Base-by-base conservation (phyloP, 2,113 vertebrate species). In the Cynoglossus semilaevis region DNA sequence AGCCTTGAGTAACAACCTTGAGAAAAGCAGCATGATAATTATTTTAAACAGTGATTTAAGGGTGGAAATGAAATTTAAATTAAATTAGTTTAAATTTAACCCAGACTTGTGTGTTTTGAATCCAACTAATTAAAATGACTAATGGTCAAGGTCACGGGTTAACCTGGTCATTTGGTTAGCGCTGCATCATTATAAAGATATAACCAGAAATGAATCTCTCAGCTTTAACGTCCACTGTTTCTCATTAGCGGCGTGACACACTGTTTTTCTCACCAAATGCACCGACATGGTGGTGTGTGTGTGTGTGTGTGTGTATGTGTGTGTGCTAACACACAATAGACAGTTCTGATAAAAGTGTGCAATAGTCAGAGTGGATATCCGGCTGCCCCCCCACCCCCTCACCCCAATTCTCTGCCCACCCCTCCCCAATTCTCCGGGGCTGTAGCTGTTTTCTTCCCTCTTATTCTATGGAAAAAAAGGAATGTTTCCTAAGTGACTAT, bases 381-480 rank as follows among this genome's bases (percentile, higher is more conserved):
- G 73, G 74, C 70, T 58, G 61, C 65, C 76, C 73, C 79, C 78
- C 72, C 67, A 58, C 64, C 43, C 19, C 0, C 50, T 16, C 63
- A 53, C 68, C 67, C 57, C 38, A 63, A 76, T 73, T 77, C 76
- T 69, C 67, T 55, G 59, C 43, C 34, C 0, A 50, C 17, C 37
- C 61, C 60, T 58, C 47, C 54, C 36, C 67, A 71, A 58, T 58
- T 64, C 58, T 79, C 47, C 72, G 49, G 72, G 65, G 48, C 73
- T 72, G 41, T 53, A 57, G 45, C 37, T 63, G 40, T 53, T 74
- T 59, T 71, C 60, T 70, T 58, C 57, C 60, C 51, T 14, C 58
- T 61, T 44, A 77, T 82, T 76, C 75, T 77, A 79, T 82, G 71
- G 82, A 86, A 87, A 85, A 73, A 77, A 16, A 81, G 67, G 63